Conservation (phyloP, 2,797 vertebrate genomes). For the Anabacerthia variegaticeps region DNA sequence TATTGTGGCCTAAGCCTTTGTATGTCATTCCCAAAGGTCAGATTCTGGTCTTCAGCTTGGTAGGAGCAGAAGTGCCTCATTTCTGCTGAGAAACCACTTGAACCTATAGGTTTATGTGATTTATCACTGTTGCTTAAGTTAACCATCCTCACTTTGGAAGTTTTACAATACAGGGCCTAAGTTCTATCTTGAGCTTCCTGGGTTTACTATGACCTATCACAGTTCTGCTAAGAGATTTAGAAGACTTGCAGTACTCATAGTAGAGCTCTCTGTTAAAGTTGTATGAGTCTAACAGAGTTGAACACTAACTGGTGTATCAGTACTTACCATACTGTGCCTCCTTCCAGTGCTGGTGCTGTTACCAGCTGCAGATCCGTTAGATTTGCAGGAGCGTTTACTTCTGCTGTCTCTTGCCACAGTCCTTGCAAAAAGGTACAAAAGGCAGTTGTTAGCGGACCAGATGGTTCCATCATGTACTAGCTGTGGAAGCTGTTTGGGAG, state of each 20-base stretch:
- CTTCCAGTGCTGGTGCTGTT: background rate
- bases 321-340: background rate
- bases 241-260: background rate
- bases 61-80: background rate
- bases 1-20: background rate
- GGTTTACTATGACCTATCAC: background rate
- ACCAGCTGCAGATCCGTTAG: background rate
- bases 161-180: background rate
- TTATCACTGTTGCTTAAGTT: background rate
- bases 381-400: background rate
- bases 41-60: background rate
- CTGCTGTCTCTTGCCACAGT: background rate
- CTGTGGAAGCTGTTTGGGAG: background rate
- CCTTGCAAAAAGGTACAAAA: background rate
- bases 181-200: background rate
- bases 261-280: background rate
- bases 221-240: background rate
- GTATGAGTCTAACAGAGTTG: background rate
- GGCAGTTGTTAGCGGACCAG: background rate
- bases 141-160: background rate
- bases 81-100: background rate
- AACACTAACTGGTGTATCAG: background rate
- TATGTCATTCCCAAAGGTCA: background rate
- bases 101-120: background rate
- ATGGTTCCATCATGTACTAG: slow-evolving; percentile 16